Conservation (phyloP, 2,113 vertebrate genomes). For the Dascyllus trimaculatus region DNA sequence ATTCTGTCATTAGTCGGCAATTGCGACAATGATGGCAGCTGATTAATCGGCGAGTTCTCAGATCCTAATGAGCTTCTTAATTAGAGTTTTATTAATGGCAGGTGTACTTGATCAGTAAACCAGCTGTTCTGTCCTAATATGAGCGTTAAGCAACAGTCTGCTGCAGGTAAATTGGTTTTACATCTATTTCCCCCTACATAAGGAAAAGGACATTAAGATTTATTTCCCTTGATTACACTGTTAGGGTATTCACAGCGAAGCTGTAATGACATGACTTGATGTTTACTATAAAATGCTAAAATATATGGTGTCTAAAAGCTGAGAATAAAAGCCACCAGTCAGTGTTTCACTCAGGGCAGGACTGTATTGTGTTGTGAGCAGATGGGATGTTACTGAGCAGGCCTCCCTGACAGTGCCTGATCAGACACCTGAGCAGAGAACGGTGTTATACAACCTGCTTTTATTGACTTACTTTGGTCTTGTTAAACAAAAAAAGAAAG, state of each 20-base stretch:
- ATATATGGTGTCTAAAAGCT: background rate
- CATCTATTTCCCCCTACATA: background rate
- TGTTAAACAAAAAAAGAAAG: background rate
- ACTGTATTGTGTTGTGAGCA: conserved; percentile 47
- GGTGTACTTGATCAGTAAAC: background rate
- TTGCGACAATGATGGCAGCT: background rate
- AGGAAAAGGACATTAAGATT: background rate
- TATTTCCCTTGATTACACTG: background rate
- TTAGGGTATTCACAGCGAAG: background rate
- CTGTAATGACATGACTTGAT: background rate
- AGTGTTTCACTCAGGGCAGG: conserved; percentile 5
- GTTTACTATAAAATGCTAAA: background rate
- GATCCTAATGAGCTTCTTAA: background rate
- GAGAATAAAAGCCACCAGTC: conserved; percentile 41
- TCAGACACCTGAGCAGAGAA: conserved; percentile 22
- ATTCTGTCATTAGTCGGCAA: background rate
- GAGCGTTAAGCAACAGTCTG: background rate
- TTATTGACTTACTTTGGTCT: conserved; percentile 52
- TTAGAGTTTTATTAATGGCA: background rate
- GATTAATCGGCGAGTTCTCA: background rate
- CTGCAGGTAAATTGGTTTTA: background rate
- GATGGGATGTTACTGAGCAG: conserved; percentile 14
- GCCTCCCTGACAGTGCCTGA: conserved; percentile 9
- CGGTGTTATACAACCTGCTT: conserved; percentile 43
- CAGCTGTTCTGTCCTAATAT: background rate